phyloP scores from a whole-genome alignment of 2,888 invertebrate genomes.

The Chydorus sphaericus region DNA sequence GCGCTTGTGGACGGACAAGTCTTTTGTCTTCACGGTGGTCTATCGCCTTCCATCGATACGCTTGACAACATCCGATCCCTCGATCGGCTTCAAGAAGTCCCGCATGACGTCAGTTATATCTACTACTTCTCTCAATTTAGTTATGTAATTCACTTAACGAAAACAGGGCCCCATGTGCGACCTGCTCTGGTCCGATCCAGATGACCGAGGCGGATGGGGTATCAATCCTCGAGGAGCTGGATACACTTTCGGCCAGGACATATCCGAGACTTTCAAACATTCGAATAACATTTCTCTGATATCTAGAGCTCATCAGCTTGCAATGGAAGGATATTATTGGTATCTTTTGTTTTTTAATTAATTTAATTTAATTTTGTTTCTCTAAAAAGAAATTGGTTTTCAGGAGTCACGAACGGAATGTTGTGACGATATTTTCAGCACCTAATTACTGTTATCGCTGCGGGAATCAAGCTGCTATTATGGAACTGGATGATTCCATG shows the following conservation, averaged over 20 bases:
- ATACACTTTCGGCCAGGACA: conserved; percentile 99
- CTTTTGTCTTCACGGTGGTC: conserved; percentile 97
- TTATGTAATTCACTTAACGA: not conserved
- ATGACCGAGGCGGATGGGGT: conserved; percentile 99
- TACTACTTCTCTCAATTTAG: not conserved
- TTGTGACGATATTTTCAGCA: conserved; percentile 99
- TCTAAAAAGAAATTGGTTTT: conserved; percentile 1
- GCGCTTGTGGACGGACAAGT: conserved; percentile 97
- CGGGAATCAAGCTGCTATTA: conserved; percentile 99
- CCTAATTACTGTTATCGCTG: conserved; percentile 99
- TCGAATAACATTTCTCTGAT: conserved; percentile 97
- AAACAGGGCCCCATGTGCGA: conserved; percentile 95
- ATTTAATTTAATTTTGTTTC: not conserved
- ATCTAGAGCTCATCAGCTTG: conserved; percentile 96
- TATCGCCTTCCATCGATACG: conserved; percentile 97
- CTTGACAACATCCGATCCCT: conserved; percentile 94
- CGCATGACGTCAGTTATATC: conserved; percentile 49
- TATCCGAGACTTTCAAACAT: conserved; percentile 99
- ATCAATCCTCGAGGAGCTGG: conserved; percentile 99
- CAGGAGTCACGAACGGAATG: conserved; percentile 95
- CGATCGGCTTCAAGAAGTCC: conserved; percentile 92
- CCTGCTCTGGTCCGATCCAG: conserved; percentile 98
- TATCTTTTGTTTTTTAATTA: conserved; percentile 23
- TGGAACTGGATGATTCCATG: conserved; percentile 98
- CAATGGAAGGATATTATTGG: conserved; percentile 99